A percentile compares a stretch with the other conserved stretches of the same genome.
Evolutionary conservation across 2,113 vertebrate species (phyloP).

Genomic region (Semnornis frantzii): DNA sequence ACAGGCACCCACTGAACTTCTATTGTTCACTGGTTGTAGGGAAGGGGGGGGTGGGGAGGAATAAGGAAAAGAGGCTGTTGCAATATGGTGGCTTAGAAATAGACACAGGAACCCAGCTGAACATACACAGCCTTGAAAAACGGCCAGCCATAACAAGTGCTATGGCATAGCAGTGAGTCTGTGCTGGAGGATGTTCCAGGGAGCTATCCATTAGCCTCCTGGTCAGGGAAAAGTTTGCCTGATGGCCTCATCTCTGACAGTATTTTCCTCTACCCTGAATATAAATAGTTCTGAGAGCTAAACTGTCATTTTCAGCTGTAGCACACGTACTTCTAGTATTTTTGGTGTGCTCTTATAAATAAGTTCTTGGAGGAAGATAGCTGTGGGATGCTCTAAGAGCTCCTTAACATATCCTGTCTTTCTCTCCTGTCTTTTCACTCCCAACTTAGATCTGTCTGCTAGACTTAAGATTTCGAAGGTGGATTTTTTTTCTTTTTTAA

Average conservation of each 20-base stretch:
- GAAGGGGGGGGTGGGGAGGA: accelerated
- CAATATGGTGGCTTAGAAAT: conserved; percentile 33
- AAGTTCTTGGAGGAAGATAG: neutral
- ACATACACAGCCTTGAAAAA: conserved; percentile 41
- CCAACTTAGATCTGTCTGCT: neutral
- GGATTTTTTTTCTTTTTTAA: neutral
- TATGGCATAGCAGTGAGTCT: neutral
- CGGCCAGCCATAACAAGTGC: conserved; percentile 52
- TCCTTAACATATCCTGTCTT: neutral
- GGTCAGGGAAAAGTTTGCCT: conserved; percentile 14
- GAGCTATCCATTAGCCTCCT: conserved; percentile 28
- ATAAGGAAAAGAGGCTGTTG: neutral
- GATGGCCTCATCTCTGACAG: conserved; percentile 5
- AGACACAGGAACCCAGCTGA: conserved; percentile 24
- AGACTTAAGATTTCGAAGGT: neutral
- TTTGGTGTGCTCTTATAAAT: neutral
- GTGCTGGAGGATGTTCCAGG: conserved; percentile 7
- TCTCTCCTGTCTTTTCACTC: neutral
- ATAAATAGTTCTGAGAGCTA: conserved; percentile 33
- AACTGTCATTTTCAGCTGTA: conserved; percentile 26
- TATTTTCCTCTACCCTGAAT: conserved; percentile 10
- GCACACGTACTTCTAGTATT: neutral
- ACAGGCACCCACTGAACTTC: neutral
- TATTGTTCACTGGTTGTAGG: neutral
- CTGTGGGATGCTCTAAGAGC: neutral